Conservation (phyloP, 2,113 vertebrate genomes). For the Hoplias malabaricus region DNA sequence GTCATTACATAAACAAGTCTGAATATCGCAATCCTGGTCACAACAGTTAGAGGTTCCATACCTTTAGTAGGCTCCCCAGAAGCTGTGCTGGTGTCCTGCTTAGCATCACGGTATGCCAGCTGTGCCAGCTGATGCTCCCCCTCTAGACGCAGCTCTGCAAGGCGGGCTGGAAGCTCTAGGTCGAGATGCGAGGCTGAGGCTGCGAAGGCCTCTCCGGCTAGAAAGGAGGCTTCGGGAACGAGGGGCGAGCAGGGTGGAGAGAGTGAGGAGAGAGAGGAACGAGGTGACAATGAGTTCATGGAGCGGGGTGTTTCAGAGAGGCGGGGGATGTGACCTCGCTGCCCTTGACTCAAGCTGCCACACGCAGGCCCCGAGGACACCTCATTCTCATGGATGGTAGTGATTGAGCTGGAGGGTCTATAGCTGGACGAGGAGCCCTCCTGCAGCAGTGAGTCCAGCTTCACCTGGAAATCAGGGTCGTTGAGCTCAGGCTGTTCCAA, state of each 20-base stretch:
- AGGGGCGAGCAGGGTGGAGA: constrained; percentile 94
- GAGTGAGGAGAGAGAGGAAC: constrained; percentile 92
- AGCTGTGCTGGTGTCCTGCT: constrained; percentile 44
- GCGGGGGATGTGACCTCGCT: constrained; percentile 78
- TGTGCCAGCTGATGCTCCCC: constrained; percentile 37
- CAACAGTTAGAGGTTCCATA: constrained; percentile 22
- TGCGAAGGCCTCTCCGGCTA: constrained; percentile 81
- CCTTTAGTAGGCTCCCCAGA: constrained; percentile 65
- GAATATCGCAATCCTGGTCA: no score
- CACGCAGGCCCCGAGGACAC: constrained; percentile 58
- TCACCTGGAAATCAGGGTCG: constrained; percentile 88
- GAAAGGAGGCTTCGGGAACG: constrained; percentile 77
- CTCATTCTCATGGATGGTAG: constrained; percentile 93
- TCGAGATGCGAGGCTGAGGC: constrained; percentile 78
- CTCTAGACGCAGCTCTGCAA: constrained; percentile 78
- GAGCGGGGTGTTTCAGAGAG: constrained; percentile 89
- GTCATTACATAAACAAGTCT: no score
- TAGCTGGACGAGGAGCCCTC: constrained; percentile 78
- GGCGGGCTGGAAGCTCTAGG: constrained; percentile 79
- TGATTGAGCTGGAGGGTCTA: constrained; percentile 89
- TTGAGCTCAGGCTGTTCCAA: constrained; percentile 84
- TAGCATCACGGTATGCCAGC: constrained; percentile 38
- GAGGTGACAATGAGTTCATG: constrained; percentile 88
- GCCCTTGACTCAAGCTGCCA: constrained; percentile 29
- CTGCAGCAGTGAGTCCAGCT: constrained; percentile 87